These are phyloP conservation scores for Bombus superbus DNA, from an alignment of 1,140 invertebrate genomes.

Conservation along the genomic window DNA sequence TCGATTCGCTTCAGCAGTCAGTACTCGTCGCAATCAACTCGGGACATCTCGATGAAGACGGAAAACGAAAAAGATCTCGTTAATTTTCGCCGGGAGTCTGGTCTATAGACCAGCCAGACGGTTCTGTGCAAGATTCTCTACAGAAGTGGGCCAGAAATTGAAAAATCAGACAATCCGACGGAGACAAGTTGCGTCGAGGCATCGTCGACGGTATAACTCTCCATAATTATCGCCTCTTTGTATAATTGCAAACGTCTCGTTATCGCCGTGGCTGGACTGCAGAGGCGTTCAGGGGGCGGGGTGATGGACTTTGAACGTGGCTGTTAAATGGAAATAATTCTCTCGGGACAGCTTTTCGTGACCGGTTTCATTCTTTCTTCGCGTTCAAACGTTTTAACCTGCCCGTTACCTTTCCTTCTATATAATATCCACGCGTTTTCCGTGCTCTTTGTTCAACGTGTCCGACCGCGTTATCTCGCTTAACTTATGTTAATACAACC, in stretches of 20 bases:
- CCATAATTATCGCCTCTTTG: slow-evolving; percentile 63
- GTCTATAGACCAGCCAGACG: not conserved
- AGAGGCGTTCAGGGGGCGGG: not conserved
- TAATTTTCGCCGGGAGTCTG: slow-evolving; percentile 55
- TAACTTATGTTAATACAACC: slow-evolving; percentile 57
- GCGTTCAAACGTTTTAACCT: not conserved
- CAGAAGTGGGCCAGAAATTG: slow-evolving; percentile 49
- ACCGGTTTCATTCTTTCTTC: slow-evolving; percentile 58
- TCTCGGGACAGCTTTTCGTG: slow-evolving; percentile 60
- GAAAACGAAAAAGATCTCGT: slow-evolving; percentile 45
- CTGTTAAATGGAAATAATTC: slow-evolving; percentile 66
- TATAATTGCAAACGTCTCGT: slow-evolving; percentile 69
- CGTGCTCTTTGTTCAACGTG: not conserved
- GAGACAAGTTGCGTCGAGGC: slow-evolving; percentile 48
- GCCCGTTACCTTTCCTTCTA: slow-evolving; percentile 6
- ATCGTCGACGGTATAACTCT: slow-evolving; percentile 49
- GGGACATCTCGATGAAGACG: not conserved
- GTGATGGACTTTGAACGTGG: slow-evolving; percentile 8
- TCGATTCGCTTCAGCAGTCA: too few species aligned
- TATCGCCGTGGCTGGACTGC: slow-evolving; percentile 48
- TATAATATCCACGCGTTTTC: slow-evolving; percentile 16
- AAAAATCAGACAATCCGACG: slow-evolving; percentile 57
- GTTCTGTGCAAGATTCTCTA: not conserved
- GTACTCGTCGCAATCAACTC: slow-evolving; percentile 12
- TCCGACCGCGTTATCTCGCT: slow-evolving; percentile 6